These are phyloP conservation scores for Drosophila nr. medialis DNA, from an alignment of 2,888 invertebrate species.

Conservation along the genomic window DNA sequence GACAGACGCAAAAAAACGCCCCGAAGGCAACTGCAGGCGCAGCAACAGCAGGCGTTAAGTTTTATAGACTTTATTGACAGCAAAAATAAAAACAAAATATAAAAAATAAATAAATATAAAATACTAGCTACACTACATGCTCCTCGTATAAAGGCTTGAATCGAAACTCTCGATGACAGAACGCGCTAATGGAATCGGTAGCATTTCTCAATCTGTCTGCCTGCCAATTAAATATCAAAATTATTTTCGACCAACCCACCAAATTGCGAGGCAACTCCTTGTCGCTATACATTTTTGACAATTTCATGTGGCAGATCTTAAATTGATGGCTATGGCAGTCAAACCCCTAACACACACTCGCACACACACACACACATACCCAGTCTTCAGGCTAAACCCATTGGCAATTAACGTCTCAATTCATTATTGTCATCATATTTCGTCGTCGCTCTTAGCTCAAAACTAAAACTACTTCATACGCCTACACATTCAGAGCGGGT, in stretches of 20 bases:
- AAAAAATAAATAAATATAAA: conserved; percentile 20
- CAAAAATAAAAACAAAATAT: conserved; percentile 21
- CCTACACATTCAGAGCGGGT: conserved; percentile 27
- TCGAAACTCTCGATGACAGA: conserved; percentile 52
- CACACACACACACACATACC: neutral
- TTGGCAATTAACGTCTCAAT: conserved; percentile 67
- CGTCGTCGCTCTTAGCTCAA: conserved; percentile 60
- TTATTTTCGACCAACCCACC: conserved; percentile 63
- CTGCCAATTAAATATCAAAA: conserved; percentile 73
- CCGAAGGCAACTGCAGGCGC: conserved; percentile 48
- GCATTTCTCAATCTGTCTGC: conserved; percentile 53
- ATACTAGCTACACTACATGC: neutral
- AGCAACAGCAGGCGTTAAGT: conserved; percentile 40
- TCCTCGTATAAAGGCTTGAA: conserved; percentile 7
- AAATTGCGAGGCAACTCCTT: conserved; percentile 10
- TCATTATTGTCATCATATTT: conserved; percentile 60
- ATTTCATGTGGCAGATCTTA: conserved; percentile 57
- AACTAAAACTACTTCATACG: conserved; percentile 45
- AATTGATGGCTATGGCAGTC: conserved; percentile 49
- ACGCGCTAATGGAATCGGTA: conserved; percentile 71
- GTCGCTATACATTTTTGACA: conserved; percentile 60
- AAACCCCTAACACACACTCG: conserved; percentile 1
- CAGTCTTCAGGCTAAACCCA: neutral
- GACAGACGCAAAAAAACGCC: conserved; percentile 54
- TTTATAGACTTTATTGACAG: conserved; percentile 47